Conservation (phyloP, 1,140 invertebrate species). For the Aphelinus atriplicis region DNA sequence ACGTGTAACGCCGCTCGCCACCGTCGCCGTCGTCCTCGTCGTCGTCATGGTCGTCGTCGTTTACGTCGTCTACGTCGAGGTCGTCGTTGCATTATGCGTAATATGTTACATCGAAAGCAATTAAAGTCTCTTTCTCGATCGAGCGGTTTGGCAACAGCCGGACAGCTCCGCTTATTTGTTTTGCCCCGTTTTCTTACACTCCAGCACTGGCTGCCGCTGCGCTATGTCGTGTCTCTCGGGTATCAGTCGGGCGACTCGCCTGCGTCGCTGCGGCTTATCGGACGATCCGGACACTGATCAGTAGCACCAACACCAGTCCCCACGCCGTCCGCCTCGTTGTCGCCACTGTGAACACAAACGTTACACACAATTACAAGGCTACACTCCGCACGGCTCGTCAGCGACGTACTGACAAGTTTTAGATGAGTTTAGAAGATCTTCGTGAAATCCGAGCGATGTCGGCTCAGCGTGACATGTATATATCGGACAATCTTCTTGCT, state of each 20-base stretch:
- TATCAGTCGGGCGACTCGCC: background rate
- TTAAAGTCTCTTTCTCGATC: constrained; percentile 8
- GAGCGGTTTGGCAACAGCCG: background rate
- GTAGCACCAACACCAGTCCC: constrained; percentile 10
- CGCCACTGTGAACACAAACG: background rate
- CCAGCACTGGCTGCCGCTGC: no score
- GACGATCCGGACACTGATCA: constrained; percentile 26
- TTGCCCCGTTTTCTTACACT: no score
- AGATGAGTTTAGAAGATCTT: no score
- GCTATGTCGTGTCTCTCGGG: background rate
- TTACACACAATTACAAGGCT: no score
- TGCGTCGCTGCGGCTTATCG: constrained; percentile 28
- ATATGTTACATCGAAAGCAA: constrained; percentile 65
- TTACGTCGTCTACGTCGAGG: background rate
- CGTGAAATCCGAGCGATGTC: no score
- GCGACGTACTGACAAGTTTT: no score
- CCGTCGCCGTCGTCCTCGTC: no score
- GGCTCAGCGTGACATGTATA: no score
- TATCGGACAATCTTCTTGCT: no score
- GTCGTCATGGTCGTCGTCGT: constrained; percentile 3
- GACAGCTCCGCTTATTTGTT: background rate
- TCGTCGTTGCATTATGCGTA: constrained; percentile 40
- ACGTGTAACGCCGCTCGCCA: background rate
- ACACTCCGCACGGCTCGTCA: no score
- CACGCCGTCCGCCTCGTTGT: background rate